phyloP scores from a whole-genome alignment of 2,797 vertebrate species.

The Gymnodraco acuticeps region DNA sequence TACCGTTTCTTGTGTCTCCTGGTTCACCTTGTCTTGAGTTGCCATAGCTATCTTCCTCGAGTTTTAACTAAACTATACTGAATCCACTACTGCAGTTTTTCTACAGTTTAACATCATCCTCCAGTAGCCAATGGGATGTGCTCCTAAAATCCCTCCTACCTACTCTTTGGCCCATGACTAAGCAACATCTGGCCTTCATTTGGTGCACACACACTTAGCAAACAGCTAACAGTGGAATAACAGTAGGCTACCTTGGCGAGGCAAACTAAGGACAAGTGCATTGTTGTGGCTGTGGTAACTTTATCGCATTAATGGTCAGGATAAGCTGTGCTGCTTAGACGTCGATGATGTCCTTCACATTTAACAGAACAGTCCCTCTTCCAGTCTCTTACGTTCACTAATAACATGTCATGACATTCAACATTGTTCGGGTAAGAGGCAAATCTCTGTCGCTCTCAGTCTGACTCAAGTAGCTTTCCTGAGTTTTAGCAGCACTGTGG shows the following conservation, averaged over 20 bases:
- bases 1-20: background rate
- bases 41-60: constrained; percentile 74
- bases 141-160: constrained; percentile 79
- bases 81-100: constrained; percentile 31
- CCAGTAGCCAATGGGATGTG: constrained; percentile 79
- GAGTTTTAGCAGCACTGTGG: background rate
- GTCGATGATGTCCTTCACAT: background rate
- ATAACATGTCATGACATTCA: background rate
- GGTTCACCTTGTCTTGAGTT: constrained; percentile 80
- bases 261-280: constrained; percentile 73
- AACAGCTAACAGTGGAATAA: background rate
- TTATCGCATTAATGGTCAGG: background rate
- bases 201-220: background rate
- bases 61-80: constrained; percentile 25
- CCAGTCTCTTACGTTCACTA: background rate
- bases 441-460: too few species aligned
- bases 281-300: constrained; percentile 37
- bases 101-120: constrained; percentile 4
- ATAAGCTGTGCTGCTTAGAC: background rate
- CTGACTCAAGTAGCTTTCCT: background rate
- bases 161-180: constrained; percentile 76
- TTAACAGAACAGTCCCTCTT: background rate
- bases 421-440: background rate
- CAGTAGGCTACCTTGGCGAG: constrained; percentile 77
- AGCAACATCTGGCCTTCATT: constrained; percentile 64